Conservation (phyloP, 2,797 vertebrate species). For the Babyrousa celebensis region DNA sequence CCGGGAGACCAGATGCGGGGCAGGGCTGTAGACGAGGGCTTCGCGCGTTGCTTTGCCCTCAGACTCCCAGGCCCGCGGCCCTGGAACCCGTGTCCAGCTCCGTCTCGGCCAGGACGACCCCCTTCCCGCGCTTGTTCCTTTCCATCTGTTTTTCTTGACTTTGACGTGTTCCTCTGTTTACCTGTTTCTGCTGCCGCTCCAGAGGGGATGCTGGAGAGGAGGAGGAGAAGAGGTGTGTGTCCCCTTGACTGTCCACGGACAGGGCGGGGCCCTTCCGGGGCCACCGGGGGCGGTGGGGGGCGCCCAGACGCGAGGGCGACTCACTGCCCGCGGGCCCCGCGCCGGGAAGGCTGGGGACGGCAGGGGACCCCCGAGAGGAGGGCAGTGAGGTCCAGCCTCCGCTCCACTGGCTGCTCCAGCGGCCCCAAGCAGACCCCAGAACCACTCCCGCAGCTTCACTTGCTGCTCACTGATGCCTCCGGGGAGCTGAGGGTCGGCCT, state of each 20-base stretch:
- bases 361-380: not conserved
- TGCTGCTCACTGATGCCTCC: not conserved
- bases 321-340: not conserved
- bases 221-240: conserved; percentile 98
- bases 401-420: too few relatives aligned
- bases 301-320: not conserved
- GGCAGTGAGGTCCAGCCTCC: too few relatives aligned
- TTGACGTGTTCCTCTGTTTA: conserved; percentile 94
- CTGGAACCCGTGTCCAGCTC: not conserved
- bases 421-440: rapidly evolving
- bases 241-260: conserved; percentile 84
- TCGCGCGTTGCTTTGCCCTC: not conserved
- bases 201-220: conserved; percentile 97
- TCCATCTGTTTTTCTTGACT: conserved; percentile 90
- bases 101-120: conserved; percentile 81
- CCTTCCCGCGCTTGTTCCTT: conserved; percentile 81
- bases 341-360: not conserved
- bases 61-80: not conserved
- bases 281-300: conserved; percentile 54
- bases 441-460: rapidly evolving
- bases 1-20: not conserved
- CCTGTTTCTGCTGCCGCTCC: conserved; percentile 96
- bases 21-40: not conserved
- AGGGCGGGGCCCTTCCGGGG: conserved; percentile 49
- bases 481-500: rapidly evolving